Evolutionary conservation across 2,113 vertebrate species (phyloP).

Genomic region (Tretioscincus oriximinensis): DNA sequence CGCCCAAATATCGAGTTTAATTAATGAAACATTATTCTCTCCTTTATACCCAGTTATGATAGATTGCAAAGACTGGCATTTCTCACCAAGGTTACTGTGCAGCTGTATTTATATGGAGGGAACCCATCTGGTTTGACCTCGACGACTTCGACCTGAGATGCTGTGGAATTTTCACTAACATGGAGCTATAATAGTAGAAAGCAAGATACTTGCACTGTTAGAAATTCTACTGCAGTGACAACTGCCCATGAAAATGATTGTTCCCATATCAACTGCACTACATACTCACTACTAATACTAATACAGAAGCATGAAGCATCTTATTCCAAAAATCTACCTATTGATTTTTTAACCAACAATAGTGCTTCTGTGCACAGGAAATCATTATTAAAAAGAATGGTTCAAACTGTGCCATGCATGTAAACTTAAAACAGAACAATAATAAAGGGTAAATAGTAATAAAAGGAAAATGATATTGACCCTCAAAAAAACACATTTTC

Average conservation of each 20-base stretch:
- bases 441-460: neutral
- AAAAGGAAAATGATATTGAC: neutral
- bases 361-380: neutral
- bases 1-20: too few species aligned
- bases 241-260: neutral
- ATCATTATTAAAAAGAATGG: slow-evolving; percentile 3
- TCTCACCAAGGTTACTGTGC: slow-evolving; percentile 75
- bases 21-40: neutral
- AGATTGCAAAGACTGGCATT: neutral
- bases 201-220: slow-evolving; percentile 17
- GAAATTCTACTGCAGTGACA: neutral
- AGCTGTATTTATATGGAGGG: slow-evolving; percentile 80
- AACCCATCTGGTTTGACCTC: slow-evolving; percentile 76
- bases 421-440: neutral
- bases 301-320: neutral
- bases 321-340: neutral
- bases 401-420: neutral
- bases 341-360: neutral
- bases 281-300: neutral
- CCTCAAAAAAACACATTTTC: neutral
- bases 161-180: slow-evolving; percentile 50
- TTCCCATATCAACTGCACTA: neutral
- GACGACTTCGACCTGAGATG: slow-evolving; percentile 72
- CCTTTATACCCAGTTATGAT: neutral
- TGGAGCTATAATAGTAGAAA: slow-evolving; percentile 48